Evolutionary conservation across 2,113 vertebrate genomes (phyloP), one percentile per base, ranked within the genome.

Genomic region (Capreolus pygargus): DNA sequence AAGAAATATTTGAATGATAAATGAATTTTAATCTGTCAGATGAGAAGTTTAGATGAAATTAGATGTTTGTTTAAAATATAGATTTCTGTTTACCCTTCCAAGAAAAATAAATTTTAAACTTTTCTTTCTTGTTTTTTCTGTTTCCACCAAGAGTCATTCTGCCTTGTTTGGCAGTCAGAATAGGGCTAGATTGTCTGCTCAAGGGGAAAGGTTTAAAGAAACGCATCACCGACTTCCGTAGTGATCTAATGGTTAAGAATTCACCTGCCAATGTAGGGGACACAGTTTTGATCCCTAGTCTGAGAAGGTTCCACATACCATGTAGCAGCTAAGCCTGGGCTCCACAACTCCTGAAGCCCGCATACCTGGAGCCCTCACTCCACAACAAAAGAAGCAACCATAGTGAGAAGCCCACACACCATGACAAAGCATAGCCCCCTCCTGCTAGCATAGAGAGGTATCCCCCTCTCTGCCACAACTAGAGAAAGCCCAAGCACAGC

Each of bases 51-150:
- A 79, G 30, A 84, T 95, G 43, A 91, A 97, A 85, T 47, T 10
- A 36, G 16, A 39, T 87, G 6, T 90, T 93, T 86, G 25, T 89
- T 89, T 93, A 79, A 84, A 87, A 50, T 81, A 28, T 0, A 93
- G 43, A 88, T 82, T 93, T 94, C 85, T 96, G 33, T 79, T 91
- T 91, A 91, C 79, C 16, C n/a, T 88, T 60, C 36, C 57, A 45
- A 93, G 76, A 79, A 86, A 89, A 93, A 47, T 39, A 85, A 50
- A 76, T 82, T 58, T 85, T 58, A 74, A 82, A 85, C 7, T 61
- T 95, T 95, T 78, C 36, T 92, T 88, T 39, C 39, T 92, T 76
- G 5, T 82, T 96, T 93, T 95, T 95, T 95, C 60, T 81, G 0
- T 88, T 96, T 93, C 61, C 43, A 60, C 70, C 87, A 45, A 91